A percentile compares a stretch with the other conserved stretches of the same genome.
Evolutionary conservation across 2,888 invertebrate genomes (phyloP).

Genomic region (Pristionchus japonicus): DNA sequence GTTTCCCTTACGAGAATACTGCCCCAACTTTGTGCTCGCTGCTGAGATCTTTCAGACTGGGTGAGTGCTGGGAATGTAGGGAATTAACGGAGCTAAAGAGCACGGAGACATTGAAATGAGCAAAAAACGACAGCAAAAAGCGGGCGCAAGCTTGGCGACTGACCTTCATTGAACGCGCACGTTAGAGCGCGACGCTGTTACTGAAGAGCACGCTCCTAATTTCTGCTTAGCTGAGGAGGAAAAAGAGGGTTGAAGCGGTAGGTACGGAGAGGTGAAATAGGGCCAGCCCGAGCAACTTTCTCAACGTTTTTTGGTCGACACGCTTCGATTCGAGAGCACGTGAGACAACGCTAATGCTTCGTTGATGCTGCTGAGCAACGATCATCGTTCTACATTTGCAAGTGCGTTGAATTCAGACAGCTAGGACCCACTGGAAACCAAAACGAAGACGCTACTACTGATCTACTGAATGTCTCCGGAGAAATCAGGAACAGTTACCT

Average conservation of each 20-base stretch:
- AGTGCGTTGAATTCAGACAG: too few relatives aligned
- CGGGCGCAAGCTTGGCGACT: background rate
- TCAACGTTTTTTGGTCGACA: background rate
- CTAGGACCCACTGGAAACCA: too few relatives aligned
- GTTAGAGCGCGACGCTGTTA: background rate
- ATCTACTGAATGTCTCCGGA: background rate
- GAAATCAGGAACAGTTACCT: too few relatives aligned
- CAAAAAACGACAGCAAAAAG: background rate
- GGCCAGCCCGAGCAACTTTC: background rate
- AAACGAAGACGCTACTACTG: too few relatives aligned
- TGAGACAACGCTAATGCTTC: background rate
- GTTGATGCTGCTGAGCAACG: background rate
- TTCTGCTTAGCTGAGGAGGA: background rate
- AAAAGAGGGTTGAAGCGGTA: background rate
- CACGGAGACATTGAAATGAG: background rate
- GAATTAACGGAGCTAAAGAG: background rate
- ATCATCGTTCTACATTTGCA: too few relatives aligned
- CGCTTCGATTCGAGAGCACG: too few relatives aligned
- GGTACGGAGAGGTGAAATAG: background rate
- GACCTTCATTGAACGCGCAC: conserved; percentile 11
- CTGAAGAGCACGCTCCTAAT: conserved; percentile 24
- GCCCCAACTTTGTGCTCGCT: background rate
- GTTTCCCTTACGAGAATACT: background rate
- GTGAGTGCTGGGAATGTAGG: too few relatives aligned
- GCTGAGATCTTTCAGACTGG: too few relatives aligned